phyloP scores from a whole-genome alignment of 1,140 invertebrate species.

The Archivesica marissinica region DNA sequence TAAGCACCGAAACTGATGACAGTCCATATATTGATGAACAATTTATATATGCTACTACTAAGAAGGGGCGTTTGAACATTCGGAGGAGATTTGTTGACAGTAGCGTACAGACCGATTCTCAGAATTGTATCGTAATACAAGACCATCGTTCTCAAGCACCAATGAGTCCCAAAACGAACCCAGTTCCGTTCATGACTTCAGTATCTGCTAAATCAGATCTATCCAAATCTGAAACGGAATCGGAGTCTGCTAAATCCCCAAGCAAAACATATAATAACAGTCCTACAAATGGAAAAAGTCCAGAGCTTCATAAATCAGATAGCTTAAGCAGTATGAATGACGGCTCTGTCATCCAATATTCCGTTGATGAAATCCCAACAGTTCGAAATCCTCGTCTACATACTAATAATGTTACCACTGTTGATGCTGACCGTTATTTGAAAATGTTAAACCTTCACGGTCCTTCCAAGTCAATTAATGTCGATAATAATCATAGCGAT shows the following conservation, averaged over 20 bases:
- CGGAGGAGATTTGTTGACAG: slow-evolving; percentile 32
- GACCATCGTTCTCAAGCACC: neutral
- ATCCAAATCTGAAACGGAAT: neutral
- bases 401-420: neutral
- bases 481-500: neutral
- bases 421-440: neutral
- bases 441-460: neutral
- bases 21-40: neutral
- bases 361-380: neutral
- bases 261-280: neutral
- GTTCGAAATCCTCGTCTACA: neutral
- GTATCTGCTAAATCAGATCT: slow-evolving; percentile 42
- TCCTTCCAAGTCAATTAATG: neutral
- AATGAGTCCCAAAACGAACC: neutral
- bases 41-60: neutral
- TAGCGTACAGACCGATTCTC: neutral
- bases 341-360: neutral
- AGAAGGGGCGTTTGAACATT: too few species aligned
- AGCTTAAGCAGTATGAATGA: neutral
- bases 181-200: slow-evolving; percentile 16
- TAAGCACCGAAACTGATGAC: slow-evolving; percentile 8
- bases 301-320: neutral
- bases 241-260: neutral
- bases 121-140: neutral
- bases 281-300: neutral